These are phyloP conservation scores for Alethe castanea DNA, from an alignment of 2,113 vertebrate species.

Conservation along the genomic window DNA sequence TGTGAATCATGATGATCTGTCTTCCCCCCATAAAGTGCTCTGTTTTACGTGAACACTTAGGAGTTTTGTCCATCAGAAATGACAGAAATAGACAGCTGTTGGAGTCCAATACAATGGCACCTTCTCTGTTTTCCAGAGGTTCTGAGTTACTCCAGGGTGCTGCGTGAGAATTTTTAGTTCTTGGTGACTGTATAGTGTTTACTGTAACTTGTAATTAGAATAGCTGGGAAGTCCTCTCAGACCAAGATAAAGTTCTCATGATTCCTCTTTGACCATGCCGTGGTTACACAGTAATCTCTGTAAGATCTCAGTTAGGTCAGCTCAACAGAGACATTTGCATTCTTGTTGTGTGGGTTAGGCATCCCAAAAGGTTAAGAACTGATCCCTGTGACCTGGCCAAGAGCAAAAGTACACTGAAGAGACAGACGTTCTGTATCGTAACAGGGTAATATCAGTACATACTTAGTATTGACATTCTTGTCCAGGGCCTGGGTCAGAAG, in stretches of 20 bases:
- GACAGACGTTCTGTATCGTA: accelerated
- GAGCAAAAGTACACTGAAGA: not conserved
- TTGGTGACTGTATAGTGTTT: not conserved
- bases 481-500: not conserved
- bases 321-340: not conserved
- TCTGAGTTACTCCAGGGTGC: not conserved
- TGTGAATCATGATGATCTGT: not conserved
- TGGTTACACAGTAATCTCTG: not conserved
- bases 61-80: not conserved
- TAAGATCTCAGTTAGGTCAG: not conserved
- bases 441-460: not conserved
- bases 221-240: not conserved
- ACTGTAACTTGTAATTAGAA: not conserved
- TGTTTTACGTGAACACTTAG: accelerated
- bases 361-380: not conserved
- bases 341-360: not conserved
- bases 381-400: not conserved
- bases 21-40: not conserved
- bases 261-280: not conserved
- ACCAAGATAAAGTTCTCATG: not conserved
- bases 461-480: not conserved
- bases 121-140: not conserved
- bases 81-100: not conserved
- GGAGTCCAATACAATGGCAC: not conserved
- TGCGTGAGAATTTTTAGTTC: not conserved